Evolutionary conservation across 2,797 vertebrate genomes (phyloP).

Genomic region (Vipera latastei): DNA sequence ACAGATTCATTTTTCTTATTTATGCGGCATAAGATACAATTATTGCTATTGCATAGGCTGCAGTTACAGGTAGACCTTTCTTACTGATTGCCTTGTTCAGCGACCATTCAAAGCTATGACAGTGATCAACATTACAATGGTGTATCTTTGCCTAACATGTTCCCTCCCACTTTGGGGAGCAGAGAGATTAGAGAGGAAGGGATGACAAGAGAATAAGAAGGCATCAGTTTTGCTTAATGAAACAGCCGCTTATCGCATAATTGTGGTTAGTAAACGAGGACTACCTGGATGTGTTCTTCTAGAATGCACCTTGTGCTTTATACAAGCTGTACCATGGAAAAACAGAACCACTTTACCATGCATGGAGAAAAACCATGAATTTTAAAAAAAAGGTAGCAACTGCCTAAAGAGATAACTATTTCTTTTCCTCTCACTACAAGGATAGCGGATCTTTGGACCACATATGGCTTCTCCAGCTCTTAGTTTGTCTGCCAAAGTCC

Average conservation of each 20-base stretch:
- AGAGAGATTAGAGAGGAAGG: background rate
- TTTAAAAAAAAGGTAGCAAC: background rate
- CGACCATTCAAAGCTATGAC: background rate
- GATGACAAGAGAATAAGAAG: background rate
- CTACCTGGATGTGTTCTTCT: background rate
- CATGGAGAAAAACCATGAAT: background rate
- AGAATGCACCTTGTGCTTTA: background rate
- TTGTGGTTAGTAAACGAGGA: background rate
- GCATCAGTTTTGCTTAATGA: background rate
- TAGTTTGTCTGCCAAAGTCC: background rate
- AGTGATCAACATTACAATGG: background rate
- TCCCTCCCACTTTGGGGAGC: background rate
- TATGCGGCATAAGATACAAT: background rate
- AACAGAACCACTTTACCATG: background rate
- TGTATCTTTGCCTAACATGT: background rate
- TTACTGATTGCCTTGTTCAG: background rate
- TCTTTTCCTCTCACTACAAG: background rate
- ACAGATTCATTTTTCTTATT: background rate
- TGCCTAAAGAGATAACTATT: background rate
- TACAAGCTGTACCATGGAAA: background rate
- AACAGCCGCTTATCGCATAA: background rate
- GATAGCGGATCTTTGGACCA: background rate
- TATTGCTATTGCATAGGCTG: background rate
- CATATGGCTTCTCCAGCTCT: background rate
- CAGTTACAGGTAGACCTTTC: background rate